phyloP scores from a whole-genome alignment of 2,113 vertebrate genomes.

The Anarhynchus alexandrinus region DNA sequence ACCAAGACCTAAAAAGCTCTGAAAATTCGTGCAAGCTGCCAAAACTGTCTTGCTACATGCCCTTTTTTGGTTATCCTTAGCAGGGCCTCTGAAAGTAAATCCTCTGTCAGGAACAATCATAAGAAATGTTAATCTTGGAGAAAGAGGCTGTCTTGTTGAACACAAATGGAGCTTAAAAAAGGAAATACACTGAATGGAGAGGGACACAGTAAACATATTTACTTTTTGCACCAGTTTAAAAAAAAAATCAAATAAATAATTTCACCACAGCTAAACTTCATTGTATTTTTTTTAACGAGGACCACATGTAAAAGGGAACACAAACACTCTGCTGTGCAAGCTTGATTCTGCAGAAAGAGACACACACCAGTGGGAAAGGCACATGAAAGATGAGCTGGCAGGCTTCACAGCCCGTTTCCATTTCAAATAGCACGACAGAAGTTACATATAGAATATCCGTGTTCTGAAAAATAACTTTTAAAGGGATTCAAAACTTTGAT shows the following conservation, averaged over 20 bases:
- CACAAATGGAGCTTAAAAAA: constrained; percentile 56
- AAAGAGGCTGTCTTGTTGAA: constrained; percentile 71
- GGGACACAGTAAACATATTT: constrained; percentile 22
- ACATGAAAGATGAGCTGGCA: constrained; percentile 43
- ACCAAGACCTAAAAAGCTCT: constrained; percentile 80
- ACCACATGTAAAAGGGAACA: constrained; percentile 59
- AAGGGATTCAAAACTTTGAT: neutral
- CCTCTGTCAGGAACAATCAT: constrained; percentile 86
- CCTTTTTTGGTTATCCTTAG: constrained; percentile 90
- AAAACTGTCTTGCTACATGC: constrained; percentile 80
- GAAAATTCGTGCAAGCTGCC: constrained; percentile 78
- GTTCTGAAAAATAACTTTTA: neutral
- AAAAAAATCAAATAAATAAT: constrained; percentile 6
- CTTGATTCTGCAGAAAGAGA: constrained; percentile 36
- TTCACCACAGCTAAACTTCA: neutral
- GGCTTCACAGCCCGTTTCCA: neutral
- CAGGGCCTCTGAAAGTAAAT: constrained; percentile 86
- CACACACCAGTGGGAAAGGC: constrained; percentile 22
- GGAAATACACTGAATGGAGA: constrained; percentile 41
- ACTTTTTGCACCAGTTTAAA: constrained; percentile 1
- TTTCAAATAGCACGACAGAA: neutral
- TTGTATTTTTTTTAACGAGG: constrained; percentile 51
- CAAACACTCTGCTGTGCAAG: constrained; percentile 17
- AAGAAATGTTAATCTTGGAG: constrained; percentile 87
- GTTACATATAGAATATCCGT: neutral